Evolutionary conservation across 2,113 vertebrate genomes (phyloP), one percentile per base, ranked within the genome.

Genomic region (Amia ocellicauda): DNA sequence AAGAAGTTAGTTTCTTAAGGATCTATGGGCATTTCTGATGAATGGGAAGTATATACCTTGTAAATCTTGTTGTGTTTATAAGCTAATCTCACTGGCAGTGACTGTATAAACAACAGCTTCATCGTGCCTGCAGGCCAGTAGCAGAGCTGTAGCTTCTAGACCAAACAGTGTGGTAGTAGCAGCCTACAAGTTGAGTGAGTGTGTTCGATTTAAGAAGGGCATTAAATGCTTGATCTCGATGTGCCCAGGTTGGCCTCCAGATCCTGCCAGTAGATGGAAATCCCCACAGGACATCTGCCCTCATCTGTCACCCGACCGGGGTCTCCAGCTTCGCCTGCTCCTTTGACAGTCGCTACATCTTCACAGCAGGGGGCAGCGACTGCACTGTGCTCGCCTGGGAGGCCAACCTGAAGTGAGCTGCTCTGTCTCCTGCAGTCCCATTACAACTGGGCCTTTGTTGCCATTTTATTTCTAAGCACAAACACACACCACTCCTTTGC

Each of bases 201-300:
- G 29, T 61, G 16, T 31, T 27, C 16, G 11, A 36, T 36, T 47
- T 51, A 63, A 63, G 41, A 24, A 1, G 3, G 20, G 53, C 31
- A 36, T 53, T 47, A 7, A 26, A 27, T 60, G 8, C 4, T 49
- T 14, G n/a, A 65, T 36, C 1, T 51, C 16, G 63, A 52, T 27
- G 61, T 27, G 29, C 62, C 2, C 31, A 99, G 97, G 83, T 99
- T 55, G 97, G 96, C 31, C 82, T 99, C 63, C 97, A 98, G 86
- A 91, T 95, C 60, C 78, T 99, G 31, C 97, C 96, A 1, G 27
- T 94, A 0, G 97, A 99, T 22, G 97, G 97, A 60, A 98, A 99
- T 58, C 97, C 94, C 1, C 90, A 92, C 77, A 97, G 89, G 74
- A 94, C 93, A 7, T 88, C 79, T 2, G 92, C 92, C 26, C 65